Percentiles rank a stretch among this genome's conserved stretches.
Evolutionary conservation across 35 echinoderm and acorn worm species (phyloP).

Genomic region (Ophioderma brevispina): DNA sequence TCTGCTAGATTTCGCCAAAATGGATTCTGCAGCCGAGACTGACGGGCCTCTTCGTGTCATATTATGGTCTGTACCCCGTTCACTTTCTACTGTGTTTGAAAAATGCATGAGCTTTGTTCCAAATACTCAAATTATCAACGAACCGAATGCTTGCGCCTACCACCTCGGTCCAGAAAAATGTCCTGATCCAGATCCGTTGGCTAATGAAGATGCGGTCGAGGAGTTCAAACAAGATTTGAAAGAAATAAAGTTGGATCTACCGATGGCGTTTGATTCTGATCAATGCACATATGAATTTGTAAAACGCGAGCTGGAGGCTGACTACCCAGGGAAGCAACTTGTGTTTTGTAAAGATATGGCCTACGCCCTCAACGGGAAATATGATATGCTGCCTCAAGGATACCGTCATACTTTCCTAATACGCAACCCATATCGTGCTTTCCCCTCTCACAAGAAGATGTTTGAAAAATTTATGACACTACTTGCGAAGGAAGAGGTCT

Average conservation of each 20-base stretch:
- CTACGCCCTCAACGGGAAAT: too few species aligned
- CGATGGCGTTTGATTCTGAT: not conserved
- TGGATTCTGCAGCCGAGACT: too few species aligned
- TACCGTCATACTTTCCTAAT: slow-evolving; percentile 37
- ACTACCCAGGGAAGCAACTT: not conserved
- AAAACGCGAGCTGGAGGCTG: not conserved
- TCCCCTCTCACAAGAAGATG: too few species aligned
- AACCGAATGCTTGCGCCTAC: not conserved
- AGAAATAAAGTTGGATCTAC: too few species aligned
- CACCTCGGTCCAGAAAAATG: not conserved
- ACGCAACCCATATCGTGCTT: too few species aligned
- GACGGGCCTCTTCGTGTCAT: too few species aligned
- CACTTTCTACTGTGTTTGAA: not conserved
- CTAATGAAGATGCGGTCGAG: not conserved
- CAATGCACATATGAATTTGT: not conserved
- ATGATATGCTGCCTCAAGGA: slow-evolving; percentile 20
- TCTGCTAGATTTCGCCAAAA: too few species aligned
- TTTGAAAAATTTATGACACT: not conserved
- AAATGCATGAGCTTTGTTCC: not conserved
- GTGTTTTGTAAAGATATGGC: slow-evolving; percentile 20
- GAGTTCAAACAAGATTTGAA: not conserved
- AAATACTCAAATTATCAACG: not conserved
- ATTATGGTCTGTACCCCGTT: not conserved
- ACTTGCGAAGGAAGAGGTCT: not conserved
- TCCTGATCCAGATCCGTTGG: too few species aligned